These are phyloP conservation scores for Carassius gibelio DNA, from an alignment of 2,113 vertebrate genomes.

Conservation along the genomic window DNA sequence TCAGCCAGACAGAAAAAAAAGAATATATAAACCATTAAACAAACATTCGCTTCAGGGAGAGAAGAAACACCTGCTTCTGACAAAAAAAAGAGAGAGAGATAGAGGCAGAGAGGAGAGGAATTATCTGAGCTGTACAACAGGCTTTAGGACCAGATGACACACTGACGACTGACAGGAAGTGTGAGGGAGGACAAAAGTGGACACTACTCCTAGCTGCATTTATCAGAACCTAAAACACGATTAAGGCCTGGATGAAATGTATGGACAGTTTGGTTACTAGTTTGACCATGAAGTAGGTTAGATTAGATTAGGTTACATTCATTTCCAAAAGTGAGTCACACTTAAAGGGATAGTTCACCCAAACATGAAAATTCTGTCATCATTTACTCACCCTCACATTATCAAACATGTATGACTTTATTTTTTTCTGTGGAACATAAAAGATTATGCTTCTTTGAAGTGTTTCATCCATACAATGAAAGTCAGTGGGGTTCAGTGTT, in stretches of 20 bases:
- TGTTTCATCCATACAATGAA: neutral
- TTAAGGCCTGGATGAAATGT: neutral
- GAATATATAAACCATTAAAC: slow-evolving; percentile 78
- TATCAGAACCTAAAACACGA: neutral
- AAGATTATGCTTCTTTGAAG: neutral
- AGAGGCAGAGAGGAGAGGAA: slow-evolving; percentile 47
- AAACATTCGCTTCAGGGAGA: slow-evolving; percentile 72
- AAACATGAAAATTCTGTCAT: neutral
- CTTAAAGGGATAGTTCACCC: neutral
- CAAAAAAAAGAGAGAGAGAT: slow-evolving; percentile 72
- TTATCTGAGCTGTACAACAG: slow-evolving; percentile 3
- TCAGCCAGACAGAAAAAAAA: slow-evolving; percentile 73
- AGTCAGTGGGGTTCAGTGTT: neutral
- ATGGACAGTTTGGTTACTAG: neutral
- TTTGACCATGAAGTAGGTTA: neutral
- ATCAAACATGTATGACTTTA: neutral
- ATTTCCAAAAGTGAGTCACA: neutral
- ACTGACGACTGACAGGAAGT: neutral
- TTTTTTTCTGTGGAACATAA: neutral
- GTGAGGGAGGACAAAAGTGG: neutral
- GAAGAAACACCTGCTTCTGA: slow-evolving; percentile 65
- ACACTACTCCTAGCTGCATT: neutral
- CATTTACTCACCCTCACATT: neutral
- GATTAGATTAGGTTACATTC: neutral
- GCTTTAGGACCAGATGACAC: neutral